Evolutionary conservation across 1,140 invertebrate species (phyloP).

Genomic region (Brachionus paranguensis): DNA sequence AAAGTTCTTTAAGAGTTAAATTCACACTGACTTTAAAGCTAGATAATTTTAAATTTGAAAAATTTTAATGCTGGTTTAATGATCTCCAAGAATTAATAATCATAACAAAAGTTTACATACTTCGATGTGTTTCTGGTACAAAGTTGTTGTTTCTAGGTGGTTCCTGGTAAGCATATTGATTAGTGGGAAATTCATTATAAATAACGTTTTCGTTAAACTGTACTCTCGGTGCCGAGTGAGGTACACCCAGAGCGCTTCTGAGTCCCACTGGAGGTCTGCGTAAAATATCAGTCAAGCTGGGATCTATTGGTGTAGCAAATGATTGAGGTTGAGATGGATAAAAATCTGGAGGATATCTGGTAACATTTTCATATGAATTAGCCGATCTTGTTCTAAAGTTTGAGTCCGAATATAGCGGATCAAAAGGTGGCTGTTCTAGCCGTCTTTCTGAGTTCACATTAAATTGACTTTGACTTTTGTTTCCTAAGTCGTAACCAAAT

Average conservation of each 20-base stretch:
- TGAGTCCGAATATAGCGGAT: neutral
- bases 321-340: neutral
- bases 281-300: slow-evolving; percentile 9
- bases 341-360: neutral
- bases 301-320: neutral
- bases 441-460: neutral
- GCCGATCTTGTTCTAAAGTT: neutral
- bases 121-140: neutral
- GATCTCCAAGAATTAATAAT: no score
- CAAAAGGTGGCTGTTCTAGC: neutral
- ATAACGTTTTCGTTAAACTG: slow-evolving; percentile 4
- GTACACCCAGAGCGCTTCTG: neutral
- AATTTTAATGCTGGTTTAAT: no score
- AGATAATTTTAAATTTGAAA: no score
- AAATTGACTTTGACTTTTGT: slow-evolving; percentile 27
- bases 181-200: neutral
- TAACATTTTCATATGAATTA: slow-evolving; percentile 12
- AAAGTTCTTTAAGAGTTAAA: no score
- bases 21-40: no score
- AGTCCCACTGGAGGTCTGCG: slow-evolving; percentile 27
- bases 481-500: neutral
- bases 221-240: neutral
- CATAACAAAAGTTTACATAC: neutral
- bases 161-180: neutral
- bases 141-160: neutral